phyloP scores from a whole-genome alignment of 2,113 vertebrate genomes.

The Microcebus ravelobensis region DNA sequence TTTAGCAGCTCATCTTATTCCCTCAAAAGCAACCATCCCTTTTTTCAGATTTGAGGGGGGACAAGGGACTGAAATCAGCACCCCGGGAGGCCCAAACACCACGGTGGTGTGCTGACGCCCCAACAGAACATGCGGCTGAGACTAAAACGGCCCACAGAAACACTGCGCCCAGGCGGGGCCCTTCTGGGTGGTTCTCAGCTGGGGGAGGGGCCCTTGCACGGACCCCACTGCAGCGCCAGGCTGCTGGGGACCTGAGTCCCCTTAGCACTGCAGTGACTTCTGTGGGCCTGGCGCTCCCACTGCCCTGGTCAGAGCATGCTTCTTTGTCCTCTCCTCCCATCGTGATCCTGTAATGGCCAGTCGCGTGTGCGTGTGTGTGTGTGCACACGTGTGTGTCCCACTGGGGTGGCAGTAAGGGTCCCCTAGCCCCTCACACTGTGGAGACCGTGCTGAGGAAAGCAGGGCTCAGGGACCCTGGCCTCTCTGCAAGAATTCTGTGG shows the following conservation, averaged over 20 bases:
- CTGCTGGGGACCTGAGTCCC: background rate
- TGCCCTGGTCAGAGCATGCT: background rate
- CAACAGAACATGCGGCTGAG: background rate
- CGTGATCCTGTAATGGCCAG: background rate
- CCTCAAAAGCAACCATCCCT: background rate
- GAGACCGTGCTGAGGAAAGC: background rate
- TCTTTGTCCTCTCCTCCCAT: background rate
- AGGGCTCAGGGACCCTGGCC: background rate
- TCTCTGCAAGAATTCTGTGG: background rate
- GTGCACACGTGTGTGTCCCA: background rate
- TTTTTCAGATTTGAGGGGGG: background rate
- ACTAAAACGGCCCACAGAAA: background rate
- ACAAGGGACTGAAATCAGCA: background rate
- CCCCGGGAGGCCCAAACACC: background rate
- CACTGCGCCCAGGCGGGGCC: background rate
- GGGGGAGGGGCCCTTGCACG: background rate
- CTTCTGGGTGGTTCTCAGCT: accelerated
- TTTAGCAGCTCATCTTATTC: background rate
- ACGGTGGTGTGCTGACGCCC: background rate
- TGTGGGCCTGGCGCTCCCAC: background rate
- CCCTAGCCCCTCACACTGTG: background rate
- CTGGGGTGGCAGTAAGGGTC: background rate
- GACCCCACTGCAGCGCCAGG: no score
- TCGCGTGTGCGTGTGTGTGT: background rate
- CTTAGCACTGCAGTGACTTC: background rate